These are phyloP conservation scores for Cybosia mesomella DNA, from an alignment of 2,888 invertebrate genomes.

Conservation along the genomic window DNA sequence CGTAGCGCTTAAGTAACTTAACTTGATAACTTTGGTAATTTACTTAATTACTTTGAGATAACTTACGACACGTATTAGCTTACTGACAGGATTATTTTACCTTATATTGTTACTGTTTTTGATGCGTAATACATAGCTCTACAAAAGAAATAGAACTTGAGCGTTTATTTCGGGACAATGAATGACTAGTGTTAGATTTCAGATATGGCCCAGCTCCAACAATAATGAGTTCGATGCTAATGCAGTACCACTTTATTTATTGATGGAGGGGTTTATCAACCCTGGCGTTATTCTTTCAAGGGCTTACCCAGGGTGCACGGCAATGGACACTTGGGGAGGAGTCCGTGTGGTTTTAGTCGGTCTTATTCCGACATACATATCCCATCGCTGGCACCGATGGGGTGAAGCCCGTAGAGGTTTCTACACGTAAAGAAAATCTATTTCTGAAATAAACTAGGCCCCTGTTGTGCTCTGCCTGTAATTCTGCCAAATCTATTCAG, in stretches of 20 bases:
- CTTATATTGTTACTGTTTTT: not conserved
- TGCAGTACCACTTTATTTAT: not conserved
- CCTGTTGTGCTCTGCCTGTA: too few species aligned
- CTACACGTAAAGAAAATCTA: too few species aligned
- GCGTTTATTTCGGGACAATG: not conserved
- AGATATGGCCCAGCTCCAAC: not conserved
- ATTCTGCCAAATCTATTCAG: too few species aligned
- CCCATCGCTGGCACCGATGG: too few species aligned
- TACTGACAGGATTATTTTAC: slow-evolving; percentile 16
- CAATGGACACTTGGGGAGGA: too few species aligned
- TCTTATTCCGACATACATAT: too few species aligned
- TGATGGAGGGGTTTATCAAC: not conserved
- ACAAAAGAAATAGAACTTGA: too few species aligned
- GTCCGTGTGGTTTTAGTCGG: too few species aligned
- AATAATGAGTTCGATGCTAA: not conserved
- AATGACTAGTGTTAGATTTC: not conserved
- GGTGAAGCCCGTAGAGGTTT: too few species aligned
- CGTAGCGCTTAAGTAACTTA: slow-evolving; percentile 29
- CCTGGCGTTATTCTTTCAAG: too few species aligned
- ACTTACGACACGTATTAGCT: slow-evolving; percentile 27
- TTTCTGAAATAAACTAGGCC: too few species aligned
- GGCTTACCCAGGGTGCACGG: too few species aligned
- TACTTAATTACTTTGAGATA: slow-evolving; percentile 37
- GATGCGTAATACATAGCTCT: not conserved
- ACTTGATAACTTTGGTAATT: slow-evolving; percentile 33